A percentile compares a stretch with the other conserved stretches of the same genome.
These are phyloP conservation scores for Drosophila cardini DNA, from an alignment of 1,140 invertebrate genomes.

Conservation along the genomic window DNA sequence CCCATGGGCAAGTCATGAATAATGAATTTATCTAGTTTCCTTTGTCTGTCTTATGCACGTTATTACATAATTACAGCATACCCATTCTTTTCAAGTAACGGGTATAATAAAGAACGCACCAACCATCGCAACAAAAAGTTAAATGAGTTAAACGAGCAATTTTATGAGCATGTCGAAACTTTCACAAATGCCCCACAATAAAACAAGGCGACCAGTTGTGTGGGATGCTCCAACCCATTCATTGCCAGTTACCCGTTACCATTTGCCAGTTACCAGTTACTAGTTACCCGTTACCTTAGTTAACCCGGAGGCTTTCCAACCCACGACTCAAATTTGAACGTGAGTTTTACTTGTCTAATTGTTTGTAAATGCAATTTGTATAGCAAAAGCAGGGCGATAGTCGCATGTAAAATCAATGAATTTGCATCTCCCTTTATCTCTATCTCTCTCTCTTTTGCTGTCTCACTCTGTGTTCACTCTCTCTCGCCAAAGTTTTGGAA, in stretches of 20 bases:
- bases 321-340: conserved; percentile 31
- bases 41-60: too few relatives aligned
- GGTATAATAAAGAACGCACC: conserved; percentile 36
- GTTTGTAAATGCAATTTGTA: conserved; percentile 63
- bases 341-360: conserved; percentile 61
- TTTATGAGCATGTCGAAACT: conserved; percentile 76
- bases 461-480: conserved; percentile 3
- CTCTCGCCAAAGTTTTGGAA: conserved; percentile 11
- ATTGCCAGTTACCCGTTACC: conserved; percentile 11
- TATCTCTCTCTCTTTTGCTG: neutral
- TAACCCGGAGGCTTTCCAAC: conserved; percentile 22
- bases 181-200: conserved; percentile 63
- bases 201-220: conserved; percentile 48
- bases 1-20: too few relatives aligned
- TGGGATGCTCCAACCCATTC: conserved; percentile 20
- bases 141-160: conserved; percentile 84
- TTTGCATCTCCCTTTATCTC: conserved; percentile 31
- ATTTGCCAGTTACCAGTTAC: conserved; percentile 9
- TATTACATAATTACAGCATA: too few relatives aligned
- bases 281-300: conserved; percentile 15
- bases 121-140: conserved; percentile 69
- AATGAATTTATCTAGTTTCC: too few relatives aligned
- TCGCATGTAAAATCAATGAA: conserved; percentile 48
- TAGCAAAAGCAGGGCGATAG: conserved; percentile 17
- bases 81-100: too few relatives aligned